phyloP scores from a whole-genome alignment of 2,113 vertebrate species.

The Psammodynastes pulverulentus region DNA sequence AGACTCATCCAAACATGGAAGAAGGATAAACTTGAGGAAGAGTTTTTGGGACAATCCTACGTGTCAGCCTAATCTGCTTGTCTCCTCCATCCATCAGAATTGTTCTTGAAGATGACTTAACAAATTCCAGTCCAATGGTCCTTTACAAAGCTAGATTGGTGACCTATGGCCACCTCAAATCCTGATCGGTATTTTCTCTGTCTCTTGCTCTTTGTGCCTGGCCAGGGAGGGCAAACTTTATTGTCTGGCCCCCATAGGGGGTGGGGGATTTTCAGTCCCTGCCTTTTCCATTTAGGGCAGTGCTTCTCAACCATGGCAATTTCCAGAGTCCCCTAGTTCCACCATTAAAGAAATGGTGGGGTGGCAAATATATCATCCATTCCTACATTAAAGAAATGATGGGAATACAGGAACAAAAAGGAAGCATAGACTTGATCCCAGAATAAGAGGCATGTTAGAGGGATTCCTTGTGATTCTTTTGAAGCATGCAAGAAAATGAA shows the following conservation, averaged over 20 bases:
- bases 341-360: background rate
- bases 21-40: background rate
- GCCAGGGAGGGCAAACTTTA: background rate
- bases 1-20: background rate
- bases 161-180: background rate
- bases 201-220: background rate
- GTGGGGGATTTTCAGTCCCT: background rate
- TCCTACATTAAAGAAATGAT: background rate
- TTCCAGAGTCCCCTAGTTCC: background rate
- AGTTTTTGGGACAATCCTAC: background rate
- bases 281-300: background rate
- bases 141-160: background rate
- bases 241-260: background rate
- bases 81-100: background rate
- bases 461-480: background rate
- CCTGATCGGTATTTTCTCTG: background rate
- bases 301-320: background rate
- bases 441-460: background rate
- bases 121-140: background rate
- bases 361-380: background rate
- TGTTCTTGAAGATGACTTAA: background rate
- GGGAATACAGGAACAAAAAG: background rate
- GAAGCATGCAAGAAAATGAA: background rate
- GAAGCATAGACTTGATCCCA: background rate
- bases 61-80: background rate